Evolutionary conservation across 1,140 invertebrate genomes (phyloP).

Genomic region (Vanessa atalanta): DNA sequence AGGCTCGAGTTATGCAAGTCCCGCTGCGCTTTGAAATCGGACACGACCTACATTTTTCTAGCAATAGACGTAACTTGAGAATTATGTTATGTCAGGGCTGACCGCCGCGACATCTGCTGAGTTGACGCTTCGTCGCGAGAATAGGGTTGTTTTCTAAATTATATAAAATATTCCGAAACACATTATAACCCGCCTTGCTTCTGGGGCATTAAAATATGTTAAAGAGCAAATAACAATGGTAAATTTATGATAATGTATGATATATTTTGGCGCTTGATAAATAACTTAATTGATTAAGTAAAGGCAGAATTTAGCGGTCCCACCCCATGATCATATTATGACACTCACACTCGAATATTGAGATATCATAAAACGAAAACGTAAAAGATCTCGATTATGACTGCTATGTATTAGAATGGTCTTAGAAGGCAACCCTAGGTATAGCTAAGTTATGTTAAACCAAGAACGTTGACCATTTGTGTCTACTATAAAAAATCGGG

Average conservation of each 20-base stretch:
- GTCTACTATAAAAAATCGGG: constrained; percentile 32
- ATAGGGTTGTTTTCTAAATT: not conserved
- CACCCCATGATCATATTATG: too few species aligned
- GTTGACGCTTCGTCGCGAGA: not conserved
- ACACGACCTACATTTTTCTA: constrained; percentile 69
- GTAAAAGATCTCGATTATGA: too few species aligned
- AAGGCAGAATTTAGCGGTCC: too few species aligned
- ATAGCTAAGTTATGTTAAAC: constrained; percentile 31
- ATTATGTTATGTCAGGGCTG: constrained; percentile 48
- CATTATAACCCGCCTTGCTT: not conserved
- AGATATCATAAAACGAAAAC: too few species aligned
- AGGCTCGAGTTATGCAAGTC: constrained; percentile 56
- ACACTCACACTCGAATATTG: too few species aligned
- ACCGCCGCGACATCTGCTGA: constrained; percentile 22
- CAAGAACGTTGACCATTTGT: constrained; percentile 38
- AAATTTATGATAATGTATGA: too few species aligned
- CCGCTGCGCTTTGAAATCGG: constrained; percentile 64
- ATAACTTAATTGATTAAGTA: too few species aligned
- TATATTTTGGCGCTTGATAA: too few species aligned
- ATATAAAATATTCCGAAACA: not conserved
- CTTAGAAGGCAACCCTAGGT: constrained; percentile 24
- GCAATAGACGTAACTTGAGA: constrained; percentile 62
- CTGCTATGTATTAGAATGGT: not conserved
- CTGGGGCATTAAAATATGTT: not conserved
- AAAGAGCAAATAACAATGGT: too few species aligned